Base-by-base conservation (phyloP, 2,888 invertebrate genomes). In the Meteorus colon region DNA sequence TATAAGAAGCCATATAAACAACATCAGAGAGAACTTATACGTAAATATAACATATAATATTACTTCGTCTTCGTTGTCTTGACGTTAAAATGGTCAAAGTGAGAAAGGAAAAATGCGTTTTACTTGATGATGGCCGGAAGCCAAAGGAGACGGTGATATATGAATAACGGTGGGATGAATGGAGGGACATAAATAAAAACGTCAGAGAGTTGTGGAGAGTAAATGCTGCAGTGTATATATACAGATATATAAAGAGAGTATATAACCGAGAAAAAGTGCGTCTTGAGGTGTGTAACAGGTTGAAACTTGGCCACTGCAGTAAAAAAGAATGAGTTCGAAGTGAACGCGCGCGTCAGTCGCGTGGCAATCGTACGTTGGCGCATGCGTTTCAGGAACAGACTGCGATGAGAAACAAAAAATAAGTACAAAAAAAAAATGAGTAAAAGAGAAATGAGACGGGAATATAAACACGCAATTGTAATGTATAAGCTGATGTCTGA, bases 341-440 rank as follows among this genome's bases (percentile, higher is more conserved):
- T 45, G 74, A 51, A 37, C 51, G 55, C 65, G 65, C 72, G 63
- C 66, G 65, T 81, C 81, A 81, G 85, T 85, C 86, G 85, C 86
- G 86, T 85, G 86, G 85, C 85, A 69, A 73, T 78, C 78, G 76
- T 75, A 74, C 78, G 63, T 75, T 74, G 66, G 82, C 83, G 83
- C 83, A 82, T 82, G 84, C 80, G 79, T 82, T 48, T 60, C 79
- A 60, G 65, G 60, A 76, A 75, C 74, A 70, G 76, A 70, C 41
- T 12, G 41, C 41, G 41, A 41, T 41, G 48, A 3, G 14, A 16
- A n/a, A 48, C 4, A n/a, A 48, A n/a, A 48, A 48, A 48, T 16
- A 12, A 12, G 12, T 12, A 12, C 2, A 8, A 73, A 48, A 70
- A 48, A 29, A 62, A 27, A 62, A 31, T 27, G 29, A 63, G 14